phyloP scores from a whole-genome alignment of 2,888 invertebrate genomes.

The Hirtodrosophila alboralis region DNA sequence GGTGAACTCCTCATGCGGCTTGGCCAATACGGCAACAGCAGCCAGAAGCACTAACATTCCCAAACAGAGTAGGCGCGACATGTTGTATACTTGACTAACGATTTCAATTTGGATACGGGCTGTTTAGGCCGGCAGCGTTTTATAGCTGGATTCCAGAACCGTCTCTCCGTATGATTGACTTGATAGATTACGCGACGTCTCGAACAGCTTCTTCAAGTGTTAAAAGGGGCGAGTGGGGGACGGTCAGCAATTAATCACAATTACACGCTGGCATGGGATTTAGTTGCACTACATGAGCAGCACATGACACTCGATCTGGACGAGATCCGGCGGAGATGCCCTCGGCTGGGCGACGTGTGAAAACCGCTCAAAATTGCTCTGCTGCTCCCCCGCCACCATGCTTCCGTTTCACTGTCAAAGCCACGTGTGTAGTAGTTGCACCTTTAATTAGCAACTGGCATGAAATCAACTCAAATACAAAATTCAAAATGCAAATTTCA shows the following conservation, averaged over 20 bases:
- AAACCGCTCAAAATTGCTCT: constrained; percentile 17
- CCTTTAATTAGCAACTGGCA: constrained; percentile 59
- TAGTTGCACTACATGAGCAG: constrained; percentile 69
- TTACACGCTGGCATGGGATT: constrained; percentile 60
- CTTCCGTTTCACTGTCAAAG: too few species aligned
- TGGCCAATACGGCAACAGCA: constrained; percentile 32
- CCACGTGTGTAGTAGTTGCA: too few species aligned
- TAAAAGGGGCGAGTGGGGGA: neutral
- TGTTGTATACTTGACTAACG: constrained; percentile 27
- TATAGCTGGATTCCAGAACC: constrained; percentile 37
- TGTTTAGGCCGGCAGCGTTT: constrained; percentile 36
- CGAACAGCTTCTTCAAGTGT: constrained; percentile 12
- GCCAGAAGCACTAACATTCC: constrained; percentile 33
- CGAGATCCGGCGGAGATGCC: constrained; percentile 69
- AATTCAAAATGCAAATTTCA: constrained; percentile 31
- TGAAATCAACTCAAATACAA: constrained; percentile 39
- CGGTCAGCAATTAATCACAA: constrained; percentile 69
- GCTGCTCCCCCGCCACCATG: neutral
- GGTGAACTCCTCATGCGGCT: constrained; percentile 59
- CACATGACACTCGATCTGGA: constrained; percentile 73
- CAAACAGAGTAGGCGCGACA: constrained; percentile 55
- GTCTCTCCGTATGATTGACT: constrained; percentile 31
- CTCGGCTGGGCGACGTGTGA: constrained; percentile 69
- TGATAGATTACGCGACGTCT: constrained; percentile 44
- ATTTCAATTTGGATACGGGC: constrained; percentile 45